Evolutionary conservation across 1,140 invertebrate genomes (phyloP), one percentile per base, ranked within the genome.

Genomic region (Thrips palmi): DNA sequence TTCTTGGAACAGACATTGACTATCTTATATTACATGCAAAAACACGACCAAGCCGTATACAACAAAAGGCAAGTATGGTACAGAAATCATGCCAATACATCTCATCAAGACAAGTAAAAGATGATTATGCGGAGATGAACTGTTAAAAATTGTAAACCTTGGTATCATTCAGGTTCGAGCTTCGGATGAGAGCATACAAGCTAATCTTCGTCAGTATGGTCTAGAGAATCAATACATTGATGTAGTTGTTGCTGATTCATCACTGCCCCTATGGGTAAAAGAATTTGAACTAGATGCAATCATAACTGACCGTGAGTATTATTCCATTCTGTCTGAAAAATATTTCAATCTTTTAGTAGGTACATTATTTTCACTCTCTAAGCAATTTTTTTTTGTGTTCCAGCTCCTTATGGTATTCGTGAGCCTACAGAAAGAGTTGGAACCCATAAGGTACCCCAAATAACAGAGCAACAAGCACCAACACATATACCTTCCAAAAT

Each of bases 331-430:
- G 29, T 32, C 8, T 37, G 22, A 25, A 30, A n/a, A 37, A 30
- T 28, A 40, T 8, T 37, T 38, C 21, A 36, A 34, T 3, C n/a
- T 31, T 23, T 4, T 32, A 5, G 5, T 37, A 36, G n/a, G n/a
- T n/a, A n/a, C n/a, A 34, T 27, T 31, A 33, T 36, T 37, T 28
- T 35, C 23, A 37, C 21, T n/a, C n/a, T n/a, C n/a, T n/a, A n/a
- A n/a, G n/a, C n/a, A n/a, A n/a, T n/a, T 39, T 41, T 53, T 29
- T 39, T 47, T 44, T 40, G 47, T 46, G 45, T 55, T 66, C 22
- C 45, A 93, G 89, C 89, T 45, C 92, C 92, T 0, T 96, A 97
- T 65, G 92, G 92, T 33, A 87, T 96, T 23, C 60, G 91, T 45
- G 91, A 97, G 64, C 66, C 85, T 7, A 84, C 82, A 5, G 81